A percentile compares a stretch with the other conserved stretches of the same genome.
These are phyloP conservation scores for Pygmarrhopalites habei DNA, from an alignment of 1,140 invertebrate genomes.

Conservation along the genomic window DNA sequence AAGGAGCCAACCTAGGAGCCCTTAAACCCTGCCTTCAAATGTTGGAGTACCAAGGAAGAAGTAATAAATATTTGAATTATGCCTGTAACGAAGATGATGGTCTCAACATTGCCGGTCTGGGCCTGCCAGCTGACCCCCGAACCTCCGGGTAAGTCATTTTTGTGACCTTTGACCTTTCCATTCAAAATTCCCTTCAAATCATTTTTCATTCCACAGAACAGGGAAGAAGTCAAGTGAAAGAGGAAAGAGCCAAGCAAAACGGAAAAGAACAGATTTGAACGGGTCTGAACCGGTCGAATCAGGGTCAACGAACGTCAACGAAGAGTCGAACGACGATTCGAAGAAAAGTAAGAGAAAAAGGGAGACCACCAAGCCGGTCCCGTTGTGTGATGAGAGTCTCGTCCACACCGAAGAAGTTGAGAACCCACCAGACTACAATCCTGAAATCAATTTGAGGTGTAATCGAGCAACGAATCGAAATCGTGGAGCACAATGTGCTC, in stretches of 20 bases:
- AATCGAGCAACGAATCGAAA: conserved; percentile 3
- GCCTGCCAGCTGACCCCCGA: neutral
- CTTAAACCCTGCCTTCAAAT: conserved; percentile 1
- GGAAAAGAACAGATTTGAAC: neutral
- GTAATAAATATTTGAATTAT: conserved; percentile 4
- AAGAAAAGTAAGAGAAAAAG: too few species aligned
- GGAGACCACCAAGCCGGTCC: too few species aligned
- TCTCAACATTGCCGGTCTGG: neutral
- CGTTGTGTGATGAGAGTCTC: too few species aligned
- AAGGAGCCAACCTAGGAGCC: neutral
- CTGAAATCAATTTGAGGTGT: neutral
- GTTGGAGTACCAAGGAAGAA: conserved; percentile 2
- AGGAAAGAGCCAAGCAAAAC: neutral
- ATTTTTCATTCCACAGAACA: neutral
- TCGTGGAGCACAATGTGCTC: neutral
- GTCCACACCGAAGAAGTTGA: too few species aligned
- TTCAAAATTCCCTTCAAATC: neutral
- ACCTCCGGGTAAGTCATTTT: neutral
- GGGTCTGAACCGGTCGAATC: neutral
- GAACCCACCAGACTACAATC: too few species aligned
- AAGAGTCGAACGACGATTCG: neutral
- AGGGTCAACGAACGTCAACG: neutral
- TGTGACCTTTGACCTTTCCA: neutral
- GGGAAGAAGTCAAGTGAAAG: neutral
- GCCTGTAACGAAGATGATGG: conserved; percentile 4